Percentiles rank a stretch among this genome's conserved stretches.
phyloP scores from a whole-genome alignment of 2,797 vertebrate genomes.

The Anguilla obscura region DNA sequence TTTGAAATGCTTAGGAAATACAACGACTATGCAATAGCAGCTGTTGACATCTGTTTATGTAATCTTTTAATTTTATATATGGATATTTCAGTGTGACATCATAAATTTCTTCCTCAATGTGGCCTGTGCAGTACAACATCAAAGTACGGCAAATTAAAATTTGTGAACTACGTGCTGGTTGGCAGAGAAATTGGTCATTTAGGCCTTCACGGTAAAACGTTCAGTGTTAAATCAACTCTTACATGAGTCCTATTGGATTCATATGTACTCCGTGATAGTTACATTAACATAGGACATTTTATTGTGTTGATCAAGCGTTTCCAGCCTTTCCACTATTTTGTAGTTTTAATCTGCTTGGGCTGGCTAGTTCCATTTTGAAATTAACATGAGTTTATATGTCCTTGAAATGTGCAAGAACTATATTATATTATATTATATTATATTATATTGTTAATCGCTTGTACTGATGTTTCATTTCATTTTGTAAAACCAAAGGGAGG shows the following conservation, averaged over 20 bases:
- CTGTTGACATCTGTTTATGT: conserved; percentile 72
- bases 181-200: conserved; percentile 58
- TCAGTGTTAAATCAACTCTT: too few species aligned
- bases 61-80: conserved; percentile 64
- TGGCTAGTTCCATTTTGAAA: conserved; percentile 50
- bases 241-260: too few species aligned
- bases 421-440: neutral
- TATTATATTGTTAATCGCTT: neutral
- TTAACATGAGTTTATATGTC: conserved; percentile 20
- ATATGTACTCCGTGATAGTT: too few species aligned
- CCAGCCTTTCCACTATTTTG: conserved; percentile 49
- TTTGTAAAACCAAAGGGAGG: neutral
- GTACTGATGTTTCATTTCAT: neutral
- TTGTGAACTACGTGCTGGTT: conserved; percentile 70
- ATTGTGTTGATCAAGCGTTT: conserved; percentile 42
- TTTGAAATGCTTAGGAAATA: conserved; percentile 66
- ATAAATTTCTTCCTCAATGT: conserved; percentile 63
- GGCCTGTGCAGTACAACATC: conserved; percentile 46
- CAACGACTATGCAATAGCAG: conserved; percentile 69
- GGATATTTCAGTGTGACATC: conserved; percentile 60
- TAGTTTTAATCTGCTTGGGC: conserved; percentile 38
- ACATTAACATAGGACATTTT: too few species aligned
- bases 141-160: conserved; percentile 57
- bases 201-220: conserved; percentile 30
- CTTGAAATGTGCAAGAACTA: neutral